Conservation (phyloP, 2,888 invertebrate species). For the Dinocampus coccinellae region DNA sequence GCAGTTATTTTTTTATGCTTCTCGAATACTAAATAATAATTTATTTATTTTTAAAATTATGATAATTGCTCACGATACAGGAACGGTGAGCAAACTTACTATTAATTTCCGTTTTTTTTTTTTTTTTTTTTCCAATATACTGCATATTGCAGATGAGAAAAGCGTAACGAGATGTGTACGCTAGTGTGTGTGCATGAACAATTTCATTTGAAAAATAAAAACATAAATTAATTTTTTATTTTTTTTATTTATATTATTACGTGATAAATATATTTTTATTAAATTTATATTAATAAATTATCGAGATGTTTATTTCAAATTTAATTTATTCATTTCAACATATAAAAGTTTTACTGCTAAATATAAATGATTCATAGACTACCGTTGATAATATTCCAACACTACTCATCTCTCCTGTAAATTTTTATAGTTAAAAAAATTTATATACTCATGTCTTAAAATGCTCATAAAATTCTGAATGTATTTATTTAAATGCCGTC, state of each 20-base stretch:
- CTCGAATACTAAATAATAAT: too few species aligned
- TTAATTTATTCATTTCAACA: not conserved
- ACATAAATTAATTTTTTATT: not conserved
- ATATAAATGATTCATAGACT: not conserved
- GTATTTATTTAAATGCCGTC: not conserved
- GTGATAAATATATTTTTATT: too few species aligned
- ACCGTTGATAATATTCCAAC: not conserved
- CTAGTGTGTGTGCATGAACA: not conserved
- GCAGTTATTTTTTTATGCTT: too few species aligned
- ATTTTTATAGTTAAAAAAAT: not conserved
- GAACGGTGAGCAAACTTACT: not conserved
- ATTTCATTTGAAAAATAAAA: not conserved
- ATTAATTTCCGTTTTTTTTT: not conserved
- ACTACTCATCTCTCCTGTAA: not conserved
- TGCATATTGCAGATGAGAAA: conserved; percentile 8
- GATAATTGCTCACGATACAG: not conserved
- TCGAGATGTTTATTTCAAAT: not conserved
- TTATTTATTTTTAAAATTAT: not conserved
- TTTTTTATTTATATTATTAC: too few species aligned
- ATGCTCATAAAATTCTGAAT: not conserved
- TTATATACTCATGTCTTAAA: not conserved
- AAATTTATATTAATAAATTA: not conserved
- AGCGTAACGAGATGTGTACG: conserved; percentile 24
- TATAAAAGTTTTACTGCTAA: not conserved
- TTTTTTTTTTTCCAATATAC: not conserved